Evolutionary conservation across 2,113 vertebrate genomes (phyloP).

Genomic region (Chloropsis cyanopogon): DNA sequence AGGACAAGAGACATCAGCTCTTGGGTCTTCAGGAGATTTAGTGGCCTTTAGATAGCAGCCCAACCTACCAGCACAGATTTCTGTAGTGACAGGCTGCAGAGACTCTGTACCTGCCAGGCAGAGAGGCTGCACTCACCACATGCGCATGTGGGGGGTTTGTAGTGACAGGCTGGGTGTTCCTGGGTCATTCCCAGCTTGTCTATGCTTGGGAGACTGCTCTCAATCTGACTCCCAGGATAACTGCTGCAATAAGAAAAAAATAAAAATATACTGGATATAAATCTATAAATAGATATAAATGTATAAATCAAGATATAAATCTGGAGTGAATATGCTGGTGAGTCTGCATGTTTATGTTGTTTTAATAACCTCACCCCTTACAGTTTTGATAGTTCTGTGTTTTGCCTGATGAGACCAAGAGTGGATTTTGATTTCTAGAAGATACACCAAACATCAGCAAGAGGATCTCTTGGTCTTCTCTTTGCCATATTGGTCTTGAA

Average conservation of each 20-base stretch:
- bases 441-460: not conserved
- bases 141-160: accelerated
- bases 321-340: not conserved
- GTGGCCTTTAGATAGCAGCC: not conserved
- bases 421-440: not conserved
- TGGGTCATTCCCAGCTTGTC: not conserved
- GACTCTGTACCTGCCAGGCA: not conserved
- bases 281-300: not conserved
- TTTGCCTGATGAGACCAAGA: not conserved
- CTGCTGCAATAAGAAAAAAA: not conserved
- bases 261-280: not conserved
- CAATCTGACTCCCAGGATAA: not conserved
- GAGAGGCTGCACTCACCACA: not conserved
- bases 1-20: not conserved
- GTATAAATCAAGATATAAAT: not conserved
- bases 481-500: not conserved
- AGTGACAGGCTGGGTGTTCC: not conserved
- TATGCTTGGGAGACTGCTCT: not conserved
- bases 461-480: not conserved
- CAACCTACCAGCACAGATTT: accelerated
- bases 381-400: not conserved
- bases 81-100: not conserved
- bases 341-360: not conserved
- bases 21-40: not conserved
- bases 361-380: not conserved